phyloP scores from a whole-genome alignment of 2,888 invertebrate genomes.

The Electrophaes corylata region DNA sequence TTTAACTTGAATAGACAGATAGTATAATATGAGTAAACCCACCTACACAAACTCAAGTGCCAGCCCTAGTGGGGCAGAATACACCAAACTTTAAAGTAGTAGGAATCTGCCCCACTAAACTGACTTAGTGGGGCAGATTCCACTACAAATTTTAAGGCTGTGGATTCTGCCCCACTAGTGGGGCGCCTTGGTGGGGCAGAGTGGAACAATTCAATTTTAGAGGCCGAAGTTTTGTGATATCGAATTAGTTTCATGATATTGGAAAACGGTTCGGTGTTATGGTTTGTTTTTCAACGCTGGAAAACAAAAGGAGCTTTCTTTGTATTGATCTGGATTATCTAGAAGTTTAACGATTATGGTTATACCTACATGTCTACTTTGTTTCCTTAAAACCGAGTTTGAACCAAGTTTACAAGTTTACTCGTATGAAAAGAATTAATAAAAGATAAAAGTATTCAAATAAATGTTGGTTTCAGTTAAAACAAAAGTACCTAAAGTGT shows the following conservation, averaged over 20 bases:
- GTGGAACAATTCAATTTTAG: not conserved
- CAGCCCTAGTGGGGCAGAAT: too few species aligned
- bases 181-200: too few species aligned
- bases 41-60: too few species aligned
- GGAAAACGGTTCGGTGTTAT: slow-evolving; percentile 19
- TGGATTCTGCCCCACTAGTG: too few species aligned
- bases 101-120: too few species aligned
- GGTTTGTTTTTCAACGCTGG: slow-evolving; percentile 8
- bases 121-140: too few species aligned
- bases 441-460: not conserved
- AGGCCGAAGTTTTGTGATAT: slow-evolving; percentile 7
- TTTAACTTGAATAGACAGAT: too few species aligned
- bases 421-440: not conserved
- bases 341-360: not conserved
- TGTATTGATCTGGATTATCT: slow-evolving; percentile 11
- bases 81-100: too few species aligned
- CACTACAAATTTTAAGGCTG: too few species aligned
- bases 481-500: not conserved
- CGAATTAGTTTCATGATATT: slow-evolving; percentile 24
- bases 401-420: too few species aligned
- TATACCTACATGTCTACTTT: not conserved
- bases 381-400: not conserved
- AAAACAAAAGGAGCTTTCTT: slow-evolving; percentile 6
- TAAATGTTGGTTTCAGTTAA: not conserved
- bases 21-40: too few species aligned